Percentiles rank a stretch among this genome's conserved stretches.
These are phyloP conservation scores for Chelonus formosanus DNA, from an alignment of 2,888 invertebrate species.

Conservation along the genomic window DNA sequence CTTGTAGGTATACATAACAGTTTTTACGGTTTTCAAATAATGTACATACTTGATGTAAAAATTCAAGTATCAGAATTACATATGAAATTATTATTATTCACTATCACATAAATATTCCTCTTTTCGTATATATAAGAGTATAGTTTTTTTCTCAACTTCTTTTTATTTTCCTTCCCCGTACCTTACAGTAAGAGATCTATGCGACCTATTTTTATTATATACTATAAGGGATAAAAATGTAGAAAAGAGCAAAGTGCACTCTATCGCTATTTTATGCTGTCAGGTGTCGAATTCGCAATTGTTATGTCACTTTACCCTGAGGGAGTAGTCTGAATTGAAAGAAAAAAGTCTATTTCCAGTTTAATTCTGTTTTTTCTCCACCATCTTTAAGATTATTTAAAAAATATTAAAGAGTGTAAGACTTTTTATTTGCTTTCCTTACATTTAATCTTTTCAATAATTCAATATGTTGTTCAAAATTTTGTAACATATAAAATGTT, in stretches of 20 bases:
- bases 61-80: too few relatives aligned
- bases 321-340: not conserved
- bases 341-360: not conserved
- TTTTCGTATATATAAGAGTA: not conserved
- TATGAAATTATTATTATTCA: not conserved
- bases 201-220: constrained; percentile 1
- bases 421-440: too few relatives aligned
- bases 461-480: too few relatives aligned
- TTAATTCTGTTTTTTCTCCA: too few relatives aligned
- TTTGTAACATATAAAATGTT: too few relatives aligned
- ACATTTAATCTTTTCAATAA: too few relatives aligned
- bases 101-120: not conserved
- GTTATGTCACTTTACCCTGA: not conserved
- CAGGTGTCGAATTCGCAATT: constrained; percentile 8
- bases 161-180: not conserved
- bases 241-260: constrained; percentile 8
- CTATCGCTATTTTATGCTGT: constrained; percentile 5
- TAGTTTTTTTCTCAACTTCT: not conserved
- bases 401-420: too few relatives aligned
- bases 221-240: constrained; percentile 5
- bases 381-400: too few relatives aligned
- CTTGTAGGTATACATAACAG: too few relatives aligned
- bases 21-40: too few relatives aligned
- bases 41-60: too few relatives aligned
- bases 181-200: not conserved